Base-by-base conservation (phyloP, 2,113 vertebrate genomes). In the Malurus cyaneus region DNA sequence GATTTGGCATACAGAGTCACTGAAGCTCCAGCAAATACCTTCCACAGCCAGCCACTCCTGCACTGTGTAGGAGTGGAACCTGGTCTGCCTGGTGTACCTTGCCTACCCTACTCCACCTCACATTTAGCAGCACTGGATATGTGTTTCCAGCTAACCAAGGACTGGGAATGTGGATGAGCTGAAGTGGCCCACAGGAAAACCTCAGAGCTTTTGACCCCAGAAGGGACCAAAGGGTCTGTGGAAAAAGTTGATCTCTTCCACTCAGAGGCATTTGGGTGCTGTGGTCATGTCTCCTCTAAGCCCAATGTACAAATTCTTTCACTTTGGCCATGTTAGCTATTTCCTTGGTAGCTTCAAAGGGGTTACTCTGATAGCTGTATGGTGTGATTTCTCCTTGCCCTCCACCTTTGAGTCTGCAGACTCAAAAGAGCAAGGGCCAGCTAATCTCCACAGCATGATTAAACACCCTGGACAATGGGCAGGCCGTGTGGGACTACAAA, bases 401-500 rank as follows among this genome's bases (percentile, higher is more conserved):
- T 54, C 23, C 16, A 17, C 14, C 69, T 39, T 39, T 39, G 39
- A 67, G 32, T 74, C 52, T 77, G 39, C 65, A 77, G 74, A 80
- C 24, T 8, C 12, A 26, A 60, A 60, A 59, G 14, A 34, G 6
- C 42, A 57, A 82, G 26, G 16, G 14, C 39, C 64, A 70, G 25
- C 46, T 52, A 0, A 46, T 73, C 54, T 54, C 59, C 31, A 13
- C n/a, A 47, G 39, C 16, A 4, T 1, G 4, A n/a, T 86, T 54
- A 36, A 49, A 46, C 12, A 62, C 53, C 6, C 11, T 52, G 11
- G 17, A 53, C 60, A n/a, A 46, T 6, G 17, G 14, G 19, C 16
- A 79, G 64, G n/a, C 24, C 1, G 0, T 25, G 32, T 2, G 1
- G 6, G 19, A 1, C 34, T 57, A 61, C 26, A n/a, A 50, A 60